Evolutionary conservation across 2,888 invertebrate species (phyloP).

Genomic region (Ferdinandea cuprea): DNA sequence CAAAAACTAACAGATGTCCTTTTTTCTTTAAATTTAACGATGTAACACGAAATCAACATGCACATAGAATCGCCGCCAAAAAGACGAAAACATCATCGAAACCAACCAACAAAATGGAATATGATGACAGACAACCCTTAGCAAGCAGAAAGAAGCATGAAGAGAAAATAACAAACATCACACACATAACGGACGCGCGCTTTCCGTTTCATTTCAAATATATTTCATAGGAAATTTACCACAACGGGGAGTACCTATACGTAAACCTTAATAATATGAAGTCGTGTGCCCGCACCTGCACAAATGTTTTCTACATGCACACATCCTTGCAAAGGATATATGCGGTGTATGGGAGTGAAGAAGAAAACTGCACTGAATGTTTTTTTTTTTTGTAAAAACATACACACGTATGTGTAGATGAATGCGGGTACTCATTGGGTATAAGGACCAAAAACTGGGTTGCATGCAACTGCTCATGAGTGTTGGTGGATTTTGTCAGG

Average conservation of each 20-base stretch:
- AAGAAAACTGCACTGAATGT: not conserved
- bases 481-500: no score
- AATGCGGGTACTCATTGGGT: no score
- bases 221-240: constrained; percentile 36
- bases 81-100: not conserved
- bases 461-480: no score
- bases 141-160: constrained; percentile 11
- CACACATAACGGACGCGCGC: constrained; percentile 19
- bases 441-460: no score
- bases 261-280: no score
- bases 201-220: constrained; percentile 31
- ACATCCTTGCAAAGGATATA: constrained; percentile 5
- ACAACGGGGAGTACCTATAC: constrained; percentile 43
- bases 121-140: constrained; percentile 52
- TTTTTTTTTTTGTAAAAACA: no score
- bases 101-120: constrained; percentile 25
- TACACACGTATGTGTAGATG: no score
- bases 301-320: constrained; percentile 30
- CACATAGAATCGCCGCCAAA: no score
- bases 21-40: constrained; percentile 22
- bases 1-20: constrained; percentile 2
- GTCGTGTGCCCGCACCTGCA: constrained; percentile 60
- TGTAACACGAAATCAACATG: constrained; percentile 11
- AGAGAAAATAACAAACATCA: constrained; percentile 32
- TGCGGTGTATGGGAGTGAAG: constrained; percentile 12